phyloP scores from a whole-genome alignment of 1,140 invertebrate species.

The Drosophila nannoptera region DNA sequence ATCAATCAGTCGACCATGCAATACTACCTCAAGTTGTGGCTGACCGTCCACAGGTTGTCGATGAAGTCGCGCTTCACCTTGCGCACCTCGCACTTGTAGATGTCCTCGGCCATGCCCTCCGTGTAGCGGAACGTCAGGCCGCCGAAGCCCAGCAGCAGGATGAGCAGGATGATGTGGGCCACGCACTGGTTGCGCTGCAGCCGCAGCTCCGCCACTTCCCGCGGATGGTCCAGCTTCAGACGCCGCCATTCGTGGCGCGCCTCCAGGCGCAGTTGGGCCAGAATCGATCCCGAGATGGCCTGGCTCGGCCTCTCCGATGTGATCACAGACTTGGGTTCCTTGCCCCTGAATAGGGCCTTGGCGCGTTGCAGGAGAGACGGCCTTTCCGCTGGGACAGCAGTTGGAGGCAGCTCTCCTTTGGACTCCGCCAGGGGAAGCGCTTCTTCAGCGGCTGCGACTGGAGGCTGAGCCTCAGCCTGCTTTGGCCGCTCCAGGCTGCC shows the following conservation, averaged over 20 bases:
- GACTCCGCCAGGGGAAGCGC: neutral
- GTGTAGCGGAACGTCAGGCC: slow-evolving; percentile 88
- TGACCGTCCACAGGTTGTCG: slow-evolving; percentile 88
- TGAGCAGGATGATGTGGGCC: slow-evolving; percentile 83
- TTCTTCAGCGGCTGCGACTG: too few species aligned
- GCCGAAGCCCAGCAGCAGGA: slow-evolving; percentile 88
- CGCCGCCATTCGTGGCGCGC: slow-evolving; percentile 80
- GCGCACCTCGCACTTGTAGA: slow-evolving; percentile 92
- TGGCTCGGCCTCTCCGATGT: neutral
- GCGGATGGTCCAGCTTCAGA: slow-evolving; percentile 82
- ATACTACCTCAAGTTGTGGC: slow-evolving; percentile 85
- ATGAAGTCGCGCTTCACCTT: slow-evolving; percentile 91
- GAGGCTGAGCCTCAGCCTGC: too few species aligned
- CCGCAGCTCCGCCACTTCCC: slow-evolving; percentile 81
- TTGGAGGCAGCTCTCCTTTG: too few species aligned
- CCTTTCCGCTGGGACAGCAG: neutral
- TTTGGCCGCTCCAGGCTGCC: too few species aligned
- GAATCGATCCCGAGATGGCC: slow-evolving; percentile 35
- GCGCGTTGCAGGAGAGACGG: slow-evolving; percentile 29
- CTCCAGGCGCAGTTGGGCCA: slow-evolving; percentile 60
- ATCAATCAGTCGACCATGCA: neutral
- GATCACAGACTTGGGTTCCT: slow-evolving; percentile 1
- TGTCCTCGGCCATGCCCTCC: slow-evolving; percentile 89
- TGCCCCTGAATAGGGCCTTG: slow-evolving; percentile 20
- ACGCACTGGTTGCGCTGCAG: slow-evolving; percentile 85